Evolutionary conservation across 1,140 invertebrate species (phyloP), one percentile per base, ranked within the genome.

Genomic region (Himalopsyche phryganea): DNA sequence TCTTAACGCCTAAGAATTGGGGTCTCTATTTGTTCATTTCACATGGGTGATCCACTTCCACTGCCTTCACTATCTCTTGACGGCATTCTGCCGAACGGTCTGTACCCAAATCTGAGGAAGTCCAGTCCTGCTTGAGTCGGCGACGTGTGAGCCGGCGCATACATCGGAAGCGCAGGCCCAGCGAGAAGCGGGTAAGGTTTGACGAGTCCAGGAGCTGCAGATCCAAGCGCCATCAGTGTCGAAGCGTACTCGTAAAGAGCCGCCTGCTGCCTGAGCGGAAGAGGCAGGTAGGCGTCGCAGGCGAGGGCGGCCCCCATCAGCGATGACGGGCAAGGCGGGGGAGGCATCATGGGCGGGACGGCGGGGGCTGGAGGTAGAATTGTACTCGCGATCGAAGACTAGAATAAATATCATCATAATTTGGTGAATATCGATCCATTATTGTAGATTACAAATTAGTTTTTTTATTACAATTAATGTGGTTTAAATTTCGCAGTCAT

Each of bases 241-340:
- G 57, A 59, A 23, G 57, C 57, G 28, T 59, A 59, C 19, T 47
- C 57, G 14, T 59, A 59, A 14, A 59, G 42, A 41, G 57, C 57
- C 1, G 57, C 57, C 38, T 59, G 57, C 36, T 52, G 57, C 9
- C 23, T 3, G 23, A 28, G 23, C 23, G 23, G 23, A 32, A 59
- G 32, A 15, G 57, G 57, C 9, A 48, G 32, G 20, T 50, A 58
- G 7, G 55, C 45, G 4, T 32, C 28, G 33, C 54, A 56, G 23
- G 23, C 23, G 4, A 56, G 20, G 32, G 15, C 18, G 14, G 32
- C 48, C 19, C 45, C 45, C 35, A 54, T 13, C 10, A 46, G 33
- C 13, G 4, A 15, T 4, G 55, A 45, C n/a, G 48, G 55, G 46
- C 47, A 45, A 10, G 23, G 47, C 10, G 41, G 14, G 50, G 32